A percentile compares a stretch with the other conserved stretches of the same genome.
phyloP scores from a whole-genome alignment of 1,140 invertebrate genomes.

The Oreohelix idahoensis region DNA sequence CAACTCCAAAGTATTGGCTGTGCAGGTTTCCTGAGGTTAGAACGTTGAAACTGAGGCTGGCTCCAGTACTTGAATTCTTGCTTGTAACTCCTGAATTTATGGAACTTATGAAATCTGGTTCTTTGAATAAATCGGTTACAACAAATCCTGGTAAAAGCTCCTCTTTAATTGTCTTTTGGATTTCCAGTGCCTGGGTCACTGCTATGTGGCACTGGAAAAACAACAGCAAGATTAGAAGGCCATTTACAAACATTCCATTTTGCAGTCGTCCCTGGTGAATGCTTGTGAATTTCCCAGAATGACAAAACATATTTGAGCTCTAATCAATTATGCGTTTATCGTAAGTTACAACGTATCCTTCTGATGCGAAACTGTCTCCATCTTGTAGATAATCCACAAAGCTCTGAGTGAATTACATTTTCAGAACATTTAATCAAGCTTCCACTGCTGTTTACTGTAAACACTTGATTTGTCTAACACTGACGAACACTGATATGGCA shows the following conservation, averaged over 20 bases:
- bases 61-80: background rate
- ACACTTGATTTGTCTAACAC: no score
- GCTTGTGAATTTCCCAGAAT: background rate
- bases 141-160: slow-evolving; percentile 39
- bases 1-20: slow-evolving; percentile 81
- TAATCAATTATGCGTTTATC: background rate
- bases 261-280: background rate
- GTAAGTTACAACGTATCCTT: background rate
- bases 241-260: background rate
- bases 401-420: no score
- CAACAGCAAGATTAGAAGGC: background rate
- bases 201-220: background rate
- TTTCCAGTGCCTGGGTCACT: background rate
- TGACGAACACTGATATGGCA: no score
- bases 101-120: slow-evolving; percentile 28
- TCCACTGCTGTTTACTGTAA: no score
- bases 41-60: slow-evolving; percentile 41
- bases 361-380: no score
- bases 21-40: slow-evolving; percentile 40
- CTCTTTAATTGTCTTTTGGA: slow-evolving; percentile 41
- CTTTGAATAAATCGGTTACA: slow-evolving; percentile 51
- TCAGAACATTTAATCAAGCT: no score
- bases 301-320: background rate
- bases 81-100: background rate
- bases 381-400: no score